Evolutionary conservation across 2,797 vertebrate species (phyloP), one percentile per base, ranked within the genome.

Genomic region (Pygocentrus nattereri): DNA sequence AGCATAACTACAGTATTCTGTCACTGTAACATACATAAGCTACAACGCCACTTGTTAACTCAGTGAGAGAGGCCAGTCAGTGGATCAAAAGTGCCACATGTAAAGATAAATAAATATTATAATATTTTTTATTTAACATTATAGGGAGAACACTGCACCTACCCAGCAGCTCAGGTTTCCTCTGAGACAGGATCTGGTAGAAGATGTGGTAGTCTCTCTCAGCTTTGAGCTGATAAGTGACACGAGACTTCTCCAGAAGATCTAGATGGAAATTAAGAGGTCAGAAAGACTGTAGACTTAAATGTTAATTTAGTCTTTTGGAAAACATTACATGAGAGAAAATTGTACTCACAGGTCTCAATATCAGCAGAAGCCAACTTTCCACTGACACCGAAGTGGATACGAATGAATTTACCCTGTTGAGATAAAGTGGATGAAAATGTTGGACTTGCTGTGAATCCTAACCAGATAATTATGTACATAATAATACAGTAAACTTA

Each of bases 131-230:
- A n/a, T n/a, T n/a, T n/a, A 38, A 5, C 38, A 38, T 38, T 5
- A 8, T 6, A 38, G 13, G 19, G 19, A 15, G 41, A 68, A 56
- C 31, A 49, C 2, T 72, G 41, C 3, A 86, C 95, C 90, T 79
- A 97, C 97, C 96, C 75, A 97, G 82, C 56, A 97, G 92, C 76
- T 97, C 96, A 1, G 96, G 96, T 90, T 97, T 98, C 90, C 87
- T 92, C 72, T 97, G 96, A 71, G 95, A 95, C 87, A 95, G 82
- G 68, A 96, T 96, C 92, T 96, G 95, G 84, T 95, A 96, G 91
- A 95, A 96, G 86, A 96, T 95, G 85, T 95, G 95, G 80, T 95
- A 95, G 80, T 95, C 93, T 85, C 95, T 94, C 87, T 95, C 95
- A 83, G 95, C 83, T 83, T 95, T 94, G 34, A 95, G 91, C 91